Evolutionary conservation across 2,888 invertebrate species (phyloP), one percentile per base, ranked within the genome.

Genomic region (Lycophotia porphyrea): DNA sequence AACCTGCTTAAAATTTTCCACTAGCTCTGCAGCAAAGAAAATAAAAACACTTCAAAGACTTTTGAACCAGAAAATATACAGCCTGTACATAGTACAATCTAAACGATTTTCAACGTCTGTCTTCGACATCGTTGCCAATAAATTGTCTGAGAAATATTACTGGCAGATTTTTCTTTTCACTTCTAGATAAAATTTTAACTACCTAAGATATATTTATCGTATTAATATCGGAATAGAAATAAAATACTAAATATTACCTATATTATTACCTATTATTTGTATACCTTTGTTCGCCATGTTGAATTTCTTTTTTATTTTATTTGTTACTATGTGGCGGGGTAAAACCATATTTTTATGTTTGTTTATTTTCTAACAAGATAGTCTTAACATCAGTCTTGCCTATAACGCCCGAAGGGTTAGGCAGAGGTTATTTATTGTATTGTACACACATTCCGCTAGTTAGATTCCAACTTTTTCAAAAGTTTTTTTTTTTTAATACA

Each of bases 121-220:
- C 49, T 68, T 36, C 81, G 81, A 81, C 86, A 81, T 44, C 47
- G 60, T 76, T 67, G 27, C 86, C 86, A 73, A 85, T 85, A 85
- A 83, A 86, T 85, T 76, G 73, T 73, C 74, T 71, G 71, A 78
- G 74, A 85, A 84, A 86, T 83, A 86, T 83, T 76, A 72, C 66
- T 76, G 76, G 86, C n/a, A 74, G 70, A 82, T 82, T 74, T 78
- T 82, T 70, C 65, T 74, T 65, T 52, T 60, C 27, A 34, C 44
- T 78, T 39, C 49, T 72, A 78, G 71, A 74, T 74, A 81, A 55
- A 70, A 71, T 74, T 69, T 76, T 72, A 77, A 76, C 73, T 70
- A 55, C n/a, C n/a, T n/a, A n/a, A n/a, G n/a, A n/a, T 52, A 70
- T 71, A 47, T 80, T n/a, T 70, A 34, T 63, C 34, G 8, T 80